phyloP scores from a whole-genome alignment of 2,888 invertebrate species.

The Icerya purchasi region DNA sequence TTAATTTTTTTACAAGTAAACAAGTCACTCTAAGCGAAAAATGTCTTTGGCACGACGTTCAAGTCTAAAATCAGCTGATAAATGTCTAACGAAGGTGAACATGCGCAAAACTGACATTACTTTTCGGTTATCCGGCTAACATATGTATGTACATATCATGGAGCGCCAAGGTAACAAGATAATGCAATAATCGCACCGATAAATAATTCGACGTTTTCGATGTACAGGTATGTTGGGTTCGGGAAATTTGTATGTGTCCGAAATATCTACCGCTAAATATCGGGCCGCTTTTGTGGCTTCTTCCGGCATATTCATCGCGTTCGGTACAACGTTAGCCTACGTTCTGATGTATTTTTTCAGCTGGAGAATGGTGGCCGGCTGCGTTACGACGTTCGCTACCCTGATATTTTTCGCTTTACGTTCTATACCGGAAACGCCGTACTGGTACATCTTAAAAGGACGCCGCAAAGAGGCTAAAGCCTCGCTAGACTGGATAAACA shows the following conservation, averaged over 20 bases:
- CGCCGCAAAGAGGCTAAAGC: conserved; percentile 24
- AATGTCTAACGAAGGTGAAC: no score
- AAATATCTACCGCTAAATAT: neutral
- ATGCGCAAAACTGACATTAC: no score
- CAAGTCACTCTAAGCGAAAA: no score
- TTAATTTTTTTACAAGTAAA: no score
- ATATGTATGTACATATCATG: no score
- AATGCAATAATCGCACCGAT: no score
- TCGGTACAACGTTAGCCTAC: neutral
- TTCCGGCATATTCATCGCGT: neutral
- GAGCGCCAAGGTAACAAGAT: no score
- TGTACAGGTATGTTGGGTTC: neutral
- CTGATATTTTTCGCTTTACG: conserved; percentile 29
- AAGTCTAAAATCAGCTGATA: no score
- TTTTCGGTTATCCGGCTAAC: no score
- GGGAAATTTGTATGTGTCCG: neutral
- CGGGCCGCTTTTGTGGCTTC: neutral
- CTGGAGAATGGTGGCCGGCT: neutral
- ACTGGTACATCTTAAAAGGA: conserved; percentile 33
- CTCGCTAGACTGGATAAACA: conserved; percentile 14
- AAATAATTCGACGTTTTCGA: no score
- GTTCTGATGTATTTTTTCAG: neutral
- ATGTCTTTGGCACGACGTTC: no score
- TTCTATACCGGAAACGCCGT: conserved; percentile 39
- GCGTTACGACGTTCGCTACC: conserved; percentile 27